A percentile compares a stretch with the other conserved stretches of the same genome.
Evolutionary conservation across 2,797 vertebrate genomes (phyloP).

Genomic region (Tapirus indicus): DNA sequence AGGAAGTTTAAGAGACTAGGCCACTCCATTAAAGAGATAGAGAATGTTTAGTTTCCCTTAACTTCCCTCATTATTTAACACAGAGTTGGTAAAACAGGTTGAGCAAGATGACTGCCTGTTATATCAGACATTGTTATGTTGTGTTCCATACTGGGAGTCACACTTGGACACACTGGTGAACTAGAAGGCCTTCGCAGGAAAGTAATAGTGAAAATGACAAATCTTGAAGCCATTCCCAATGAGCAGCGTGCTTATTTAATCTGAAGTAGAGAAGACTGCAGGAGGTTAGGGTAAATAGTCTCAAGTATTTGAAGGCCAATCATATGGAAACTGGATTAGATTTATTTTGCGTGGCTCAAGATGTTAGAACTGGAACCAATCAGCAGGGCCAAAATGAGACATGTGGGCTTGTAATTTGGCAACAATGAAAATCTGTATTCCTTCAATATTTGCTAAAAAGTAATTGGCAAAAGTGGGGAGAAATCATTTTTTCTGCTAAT

Average conservation of each 20-base stretch:
- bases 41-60: conserved; percentile 31
- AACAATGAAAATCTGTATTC: background rate
- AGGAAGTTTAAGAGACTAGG: conserved; percentile 50
- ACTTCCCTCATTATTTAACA: conserved; percentile 53
- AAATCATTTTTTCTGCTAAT: conserved; percentile 35
- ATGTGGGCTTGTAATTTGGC: background rate
- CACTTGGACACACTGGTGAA: background rate
- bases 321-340: conserved; percentile 25
- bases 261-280: background rate
- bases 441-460: conserved; percentile 42
- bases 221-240: background rate
- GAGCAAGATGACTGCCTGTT: conserved; percentile 43
- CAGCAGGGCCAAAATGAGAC: background rate
- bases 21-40: background rate
- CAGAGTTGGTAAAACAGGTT: conserved; percentile 60
- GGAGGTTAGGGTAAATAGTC: conserved; percentile 8
- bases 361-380: conserved; percentile 53
- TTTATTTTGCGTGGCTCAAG: conserved; percentile 32
- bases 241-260: background rate
- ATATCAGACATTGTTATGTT: background rate
- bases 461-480: conserved; percentile 3
- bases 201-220: background rate
- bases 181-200: background rate
- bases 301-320: conserved; percentile 48
- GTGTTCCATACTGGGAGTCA: background rate